Base-by-base conservation (phyloP, 2,888 invertebrate species). In the Rhagonycha lutea region DNA sequence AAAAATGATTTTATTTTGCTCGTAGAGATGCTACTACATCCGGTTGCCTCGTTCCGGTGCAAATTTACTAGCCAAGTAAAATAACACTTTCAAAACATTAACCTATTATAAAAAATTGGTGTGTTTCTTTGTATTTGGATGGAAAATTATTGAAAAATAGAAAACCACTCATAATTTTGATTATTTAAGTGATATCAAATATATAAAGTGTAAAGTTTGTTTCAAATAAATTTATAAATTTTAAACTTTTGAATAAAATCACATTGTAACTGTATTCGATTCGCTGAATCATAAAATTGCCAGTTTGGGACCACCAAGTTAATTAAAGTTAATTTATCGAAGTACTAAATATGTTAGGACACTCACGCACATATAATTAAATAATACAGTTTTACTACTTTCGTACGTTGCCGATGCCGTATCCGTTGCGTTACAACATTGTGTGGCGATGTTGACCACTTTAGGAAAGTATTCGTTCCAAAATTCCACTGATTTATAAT, bases 391-490 rank as follows among this genome's bases (percentile, higher is more conserved):
- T 14, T 23, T 24, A 65, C n/a, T 14, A 26, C 12, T 65, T 14
- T n/a, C 8, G 7, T 24, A 26, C n/a, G n/a, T 24, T n/a, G 72
- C 61, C 23, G 63, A 2, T 3, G 74, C 70, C 11, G 78, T 68
- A 73, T 84, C 84, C 0, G 89, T 89, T 4, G 85, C 90, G 84
- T 94, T 94, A 83, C 95, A 96, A 84, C 95, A 95, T 83, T 92
- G 92, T 4, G 91, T 92, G 0, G 94, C 92, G 78, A 94, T 92
- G 82, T 92, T 91, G 11, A 94, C 88, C 61, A 95, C 92, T 87
- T 91, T 93, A 0, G 95, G 95, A 85, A 94, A 96, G 85, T 95
- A 95, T 78, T 94, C 92, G 81, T 95, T 94, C 96, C 96, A 96
- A 87, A 96, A 96, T 78, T 93, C 92, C 79, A 95, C 91, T 23